These are phyloP conservation scores for Megatriorchis doriae DNA, from an alignment of 2,113 vertebrate species.

Conservation along the genomic window DNA sequence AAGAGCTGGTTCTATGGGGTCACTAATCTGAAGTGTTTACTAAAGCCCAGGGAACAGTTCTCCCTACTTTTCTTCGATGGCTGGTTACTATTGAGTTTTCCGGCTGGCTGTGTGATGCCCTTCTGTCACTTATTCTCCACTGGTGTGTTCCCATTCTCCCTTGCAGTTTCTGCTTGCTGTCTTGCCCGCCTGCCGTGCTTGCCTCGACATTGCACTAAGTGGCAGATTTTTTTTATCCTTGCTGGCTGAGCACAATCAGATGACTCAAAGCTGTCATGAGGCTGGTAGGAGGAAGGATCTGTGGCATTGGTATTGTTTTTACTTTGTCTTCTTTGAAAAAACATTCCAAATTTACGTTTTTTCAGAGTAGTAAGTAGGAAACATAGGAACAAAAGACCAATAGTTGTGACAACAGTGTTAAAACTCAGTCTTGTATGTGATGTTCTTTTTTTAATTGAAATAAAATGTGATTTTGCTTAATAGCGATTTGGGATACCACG, in stretches of 20 bases:
- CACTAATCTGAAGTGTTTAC: neutral
- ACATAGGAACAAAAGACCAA: neutral
- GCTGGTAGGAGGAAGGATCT: neutral
- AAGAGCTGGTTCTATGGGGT: neutral
- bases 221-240: neutral
- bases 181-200: neutral
- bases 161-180: neutral
- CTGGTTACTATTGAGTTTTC: neutral
- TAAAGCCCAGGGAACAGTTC: neutral
- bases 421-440: neutral
- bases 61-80: neutral
- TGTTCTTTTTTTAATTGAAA: neutral
- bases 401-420: neutral
- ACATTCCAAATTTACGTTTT: accelerated
- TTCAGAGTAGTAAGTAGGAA: neutral
- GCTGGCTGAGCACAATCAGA: neutral
- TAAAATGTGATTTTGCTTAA: neutral
- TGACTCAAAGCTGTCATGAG: constrained; percentile 10
- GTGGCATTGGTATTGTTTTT: neutral
- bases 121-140: neutral
- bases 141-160: neutral
- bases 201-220: neutral
- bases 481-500: neutral
- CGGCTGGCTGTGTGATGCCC: no score
- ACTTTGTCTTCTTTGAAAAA: neutral